Percentiles rank a stretch among this genome's conserved stretches.
These are phyloP conservation scores for Latrodectus geometricus DNA, from an alignment of 1,140 invertebrate species.

Conservation along the genomic window DNA sequence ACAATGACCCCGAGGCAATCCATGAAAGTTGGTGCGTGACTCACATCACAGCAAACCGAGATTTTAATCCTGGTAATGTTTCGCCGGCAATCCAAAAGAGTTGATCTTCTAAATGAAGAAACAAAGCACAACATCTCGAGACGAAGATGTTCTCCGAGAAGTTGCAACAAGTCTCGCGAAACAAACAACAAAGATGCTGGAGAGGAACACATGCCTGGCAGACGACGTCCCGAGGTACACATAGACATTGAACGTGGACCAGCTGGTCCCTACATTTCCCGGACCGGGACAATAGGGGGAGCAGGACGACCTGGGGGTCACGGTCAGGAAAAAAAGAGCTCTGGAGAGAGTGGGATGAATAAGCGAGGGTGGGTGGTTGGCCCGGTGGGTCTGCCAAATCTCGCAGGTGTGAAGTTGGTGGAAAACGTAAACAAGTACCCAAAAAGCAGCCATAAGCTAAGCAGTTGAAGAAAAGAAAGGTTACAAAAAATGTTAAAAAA, in stretches of 20 bases:
- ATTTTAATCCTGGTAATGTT: slow-evolving; percentile 9
- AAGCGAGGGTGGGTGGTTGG: slow-evolving; percentile 27
- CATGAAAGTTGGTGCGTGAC: neutral
- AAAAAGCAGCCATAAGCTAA: neutral
- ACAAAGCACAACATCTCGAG: neutral
- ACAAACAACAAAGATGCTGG: neutral
- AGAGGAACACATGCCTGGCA: slow-evolving; percentile 23
- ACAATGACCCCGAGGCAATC: neutral
- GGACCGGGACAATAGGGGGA: slow-evolving; percentile 49
- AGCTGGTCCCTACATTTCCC: slow-evolving; percentile 47
- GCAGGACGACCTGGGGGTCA: slow-evolving; percentile 33
- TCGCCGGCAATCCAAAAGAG: neutral
- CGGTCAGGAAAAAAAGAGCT: slow-evolving; percentile 30
- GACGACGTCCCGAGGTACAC: slow-evolving; percentile 14
- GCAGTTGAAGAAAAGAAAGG: no score
- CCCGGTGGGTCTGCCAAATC: slow-evolving; percentile 3
- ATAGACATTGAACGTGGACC: slow-evolving; percentile 38
- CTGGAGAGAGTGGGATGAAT: slow-evolving; percentile 36
- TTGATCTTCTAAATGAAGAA: neutral
- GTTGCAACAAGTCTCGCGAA: neutral
- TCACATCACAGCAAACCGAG: neutral
- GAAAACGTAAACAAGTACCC: slow-evolving; percentile 47
- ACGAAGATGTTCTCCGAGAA: neutral
- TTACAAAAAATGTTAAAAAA: no score
- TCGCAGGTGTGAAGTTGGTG: slow-evolving; percentile 51